These are phyloP conservation scores for Coreius guichenoti DNA, from an alignment of 2,797 vertebrate genomes.

Conservation along the genomic window DNA sequence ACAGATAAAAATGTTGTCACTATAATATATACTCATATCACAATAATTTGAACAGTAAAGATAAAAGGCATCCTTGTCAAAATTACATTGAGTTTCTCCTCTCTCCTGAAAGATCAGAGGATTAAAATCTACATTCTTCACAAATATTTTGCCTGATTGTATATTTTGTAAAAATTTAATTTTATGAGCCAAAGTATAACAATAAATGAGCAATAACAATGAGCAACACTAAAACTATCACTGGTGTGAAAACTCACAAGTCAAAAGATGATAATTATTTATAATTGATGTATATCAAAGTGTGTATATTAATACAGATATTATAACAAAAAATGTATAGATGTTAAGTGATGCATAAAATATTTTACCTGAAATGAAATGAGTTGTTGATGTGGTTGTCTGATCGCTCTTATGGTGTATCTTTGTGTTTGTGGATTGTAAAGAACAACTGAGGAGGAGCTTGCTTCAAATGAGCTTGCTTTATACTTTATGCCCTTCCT, in stretches of 20 bases:
- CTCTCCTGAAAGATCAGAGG: too few relatives aligned
- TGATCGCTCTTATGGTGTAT: neutral
- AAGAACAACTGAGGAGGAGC: neutral
- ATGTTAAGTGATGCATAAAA: neutral
- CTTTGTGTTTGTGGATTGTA: neutral
- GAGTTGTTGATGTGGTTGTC: neutral
- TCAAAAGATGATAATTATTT: neutral
- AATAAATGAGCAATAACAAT: too few relatives aligned
- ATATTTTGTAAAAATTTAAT: too few relatives aligned
- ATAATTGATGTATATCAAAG: neutral
- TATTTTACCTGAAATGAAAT: constrained; percentile 13
- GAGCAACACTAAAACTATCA: neutral
- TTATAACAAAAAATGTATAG: neutral
- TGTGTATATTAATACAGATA: neutral
- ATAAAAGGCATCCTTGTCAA: too few relatives aligned
- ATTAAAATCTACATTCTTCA: too few relatives aligned
- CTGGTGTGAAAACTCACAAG: neutral
- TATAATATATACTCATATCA: neutral
- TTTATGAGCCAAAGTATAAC: too few relatives aligned
- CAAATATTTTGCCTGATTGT: too few relatives aligned
- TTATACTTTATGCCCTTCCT: neutral
- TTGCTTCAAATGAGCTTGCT: too few relatives aligned
- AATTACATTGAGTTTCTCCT: too few relatives aligned
- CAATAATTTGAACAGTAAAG: neutral
- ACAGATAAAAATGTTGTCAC: neutral